These are phyloP conservation scores for Sebastes itinus DNA, from an alignment of 2,797 vertebrate species.

Conservation along the genomic window DNA sequence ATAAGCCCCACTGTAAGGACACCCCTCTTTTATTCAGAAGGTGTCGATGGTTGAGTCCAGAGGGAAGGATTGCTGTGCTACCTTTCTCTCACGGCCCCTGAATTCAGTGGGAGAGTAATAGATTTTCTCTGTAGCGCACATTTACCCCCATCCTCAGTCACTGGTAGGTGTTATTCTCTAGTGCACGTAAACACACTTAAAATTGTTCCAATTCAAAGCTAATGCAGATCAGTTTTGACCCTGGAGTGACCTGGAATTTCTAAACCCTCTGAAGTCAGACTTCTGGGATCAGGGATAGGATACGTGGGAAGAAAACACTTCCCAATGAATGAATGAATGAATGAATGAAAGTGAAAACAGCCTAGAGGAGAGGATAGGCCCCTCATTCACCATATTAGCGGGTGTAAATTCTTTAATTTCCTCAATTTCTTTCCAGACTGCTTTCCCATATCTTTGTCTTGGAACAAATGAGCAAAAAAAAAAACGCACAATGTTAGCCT, in stretches of 20 bases:
- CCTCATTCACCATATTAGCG: constrained; percentile 6
- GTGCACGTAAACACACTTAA: constrained; percentile 1
- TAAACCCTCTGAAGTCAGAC: constrained; percentile 7
- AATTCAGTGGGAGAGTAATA: constrained; percentile 21
- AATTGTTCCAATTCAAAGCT: constrained; percentile 22
- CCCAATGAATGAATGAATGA: neutral
- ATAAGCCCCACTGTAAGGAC: constrained; percentile 56
- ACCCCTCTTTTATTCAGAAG: constrained; percentile 35
- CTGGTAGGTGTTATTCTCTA: neutral
- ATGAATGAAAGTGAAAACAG: constrained; percentile 14
- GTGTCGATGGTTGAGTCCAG: constrained; percentile 46
- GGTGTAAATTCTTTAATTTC: constrained; percentile 9
- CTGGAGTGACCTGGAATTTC: constrained; percentile 23
- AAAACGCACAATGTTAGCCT: neutral
- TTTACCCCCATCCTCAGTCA: constrained; percentile 4
- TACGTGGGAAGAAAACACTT: neutral
- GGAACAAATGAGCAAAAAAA: neutral
- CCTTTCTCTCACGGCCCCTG: constrained; percentile 4
- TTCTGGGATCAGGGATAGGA: neutral
- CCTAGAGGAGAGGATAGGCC: neutral
- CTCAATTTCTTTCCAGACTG: constrained; percentile 4
- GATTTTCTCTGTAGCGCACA: constrained; percentile 1
- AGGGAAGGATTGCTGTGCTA: constrained; percentile 12
- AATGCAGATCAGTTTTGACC: constrained; percentile 27
- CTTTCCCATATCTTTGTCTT: constrained; percentile 15